Percentiles rank a stretch among this genome's conserved stretches.
phyloP scores from a whole-genome alignment of 2,797 vertebrate genomes.

The Sebastes hubbsi region DNA sequence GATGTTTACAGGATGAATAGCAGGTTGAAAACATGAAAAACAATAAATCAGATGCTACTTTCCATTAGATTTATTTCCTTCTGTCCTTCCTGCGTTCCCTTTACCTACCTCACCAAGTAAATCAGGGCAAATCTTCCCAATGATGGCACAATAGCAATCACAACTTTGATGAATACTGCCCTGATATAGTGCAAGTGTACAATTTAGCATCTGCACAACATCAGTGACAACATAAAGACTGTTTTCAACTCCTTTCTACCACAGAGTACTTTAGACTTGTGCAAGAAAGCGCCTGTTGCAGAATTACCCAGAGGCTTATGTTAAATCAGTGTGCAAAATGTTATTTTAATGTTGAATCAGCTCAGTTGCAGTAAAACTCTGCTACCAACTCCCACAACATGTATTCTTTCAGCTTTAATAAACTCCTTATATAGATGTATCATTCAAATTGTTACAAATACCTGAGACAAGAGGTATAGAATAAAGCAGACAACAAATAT shows the following conservation, averaged over 20 bases:
- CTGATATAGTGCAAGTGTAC: neutral
- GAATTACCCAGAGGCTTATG: neutral
- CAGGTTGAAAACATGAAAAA: neutral
- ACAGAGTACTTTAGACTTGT: neutral
- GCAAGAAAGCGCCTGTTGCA: neutral
- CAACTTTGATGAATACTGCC: neutral
- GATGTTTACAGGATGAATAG: neutral
- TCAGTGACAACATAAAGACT: neutral
- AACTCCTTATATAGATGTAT: neutral
- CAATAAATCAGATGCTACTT: neutral
- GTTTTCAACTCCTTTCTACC: neutral
- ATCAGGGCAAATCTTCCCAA: neutral
- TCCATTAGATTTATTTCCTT: neutral
- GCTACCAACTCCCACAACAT: neutral
- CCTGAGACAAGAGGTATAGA: neutral
- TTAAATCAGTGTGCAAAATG: neutral
- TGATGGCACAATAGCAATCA: neutral
- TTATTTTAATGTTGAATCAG: neutral
- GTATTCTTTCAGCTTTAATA: neutral
- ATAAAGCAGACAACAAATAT: neutral
- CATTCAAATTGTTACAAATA: neutral
- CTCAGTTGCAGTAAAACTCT: neutral
- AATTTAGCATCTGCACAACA: neutral
- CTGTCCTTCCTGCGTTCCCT: neutral
- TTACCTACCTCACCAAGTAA: neutral